Base-by-base conservation (phyloP, 1,140 invertebrate species). In the Apis florea region DNA sequence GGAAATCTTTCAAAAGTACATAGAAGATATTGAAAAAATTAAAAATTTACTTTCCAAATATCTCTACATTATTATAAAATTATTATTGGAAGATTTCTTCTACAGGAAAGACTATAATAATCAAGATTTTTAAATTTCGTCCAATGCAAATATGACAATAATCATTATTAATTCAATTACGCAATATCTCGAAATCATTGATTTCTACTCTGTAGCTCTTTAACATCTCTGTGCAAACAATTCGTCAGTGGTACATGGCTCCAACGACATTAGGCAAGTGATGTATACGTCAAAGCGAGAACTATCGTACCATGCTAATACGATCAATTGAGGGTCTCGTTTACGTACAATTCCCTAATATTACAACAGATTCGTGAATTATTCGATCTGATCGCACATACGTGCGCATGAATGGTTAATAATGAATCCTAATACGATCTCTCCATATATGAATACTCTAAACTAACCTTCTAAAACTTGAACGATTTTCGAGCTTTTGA, bases 401-500 rank as follows among this genome's bases (percentile, higher is more conserved):
- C 21, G 17, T 24, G 53, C 24, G 49, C 13, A 31, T 17, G 10
- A n/a, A 56, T 51, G 26, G 26, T 11, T 13, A 8, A 53, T 49
- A 19, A 63, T 11, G 58, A 79, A 59, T 49, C 21, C 4, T 31
- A 49, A 68, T 59, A 49, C 54, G 12, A 8, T 68, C 51, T 19
- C 26, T 54, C 58, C 49, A n/a, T 6, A 15, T 11, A 6, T 17
- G 47, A 72, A 53, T 40, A 26, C 10, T 40, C 47, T 59, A 79
- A 79, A 19, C 24, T n/a, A 31, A 11, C 8, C 3, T 49, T 26
- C 63, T 47, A 59, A 70, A 70, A 78, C 10, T 58, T 24, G 11
- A 2, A 51, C 31, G 40, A 24, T 67, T 77, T 68, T 77, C 63
- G 56, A n/a, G 31, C 51, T 68, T 77, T 58, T 67, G 15, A 21